These are phyloP conservation scores for Drosophila repletoides DNA, from an alignment of 1,140 invertebrate genomes.

Conservation along the genomic window DNA sequence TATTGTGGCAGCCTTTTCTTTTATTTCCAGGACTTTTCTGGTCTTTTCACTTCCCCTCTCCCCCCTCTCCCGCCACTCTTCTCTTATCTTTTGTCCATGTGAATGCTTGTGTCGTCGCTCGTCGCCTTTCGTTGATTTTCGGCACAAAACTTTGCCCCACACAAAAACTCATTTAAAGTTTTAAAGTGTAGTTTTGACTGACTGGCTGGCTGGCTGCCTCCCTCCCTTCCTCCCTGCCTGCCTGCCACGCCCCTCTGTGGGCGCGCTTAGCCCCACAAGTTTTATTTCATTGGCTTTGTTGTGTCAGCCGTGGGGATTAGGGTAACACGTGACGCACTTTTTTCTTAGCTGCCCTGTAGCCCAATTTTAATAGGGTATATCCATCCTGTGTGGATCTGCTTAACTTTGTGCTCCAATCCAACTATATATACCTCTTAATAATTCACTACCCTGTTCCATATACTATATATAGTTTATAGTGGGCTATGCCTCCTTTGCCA, in stretches of 20 bases:
- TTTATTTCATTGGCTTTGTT: constrained; percentile 56
- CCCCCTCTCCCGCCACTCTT: too few relatives aligned
- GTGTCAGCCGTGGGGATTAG: constrained; percentile 36
- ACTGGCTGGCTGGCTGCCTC: constrained; percentile 1
- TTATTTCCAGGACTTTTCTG: not conserved
- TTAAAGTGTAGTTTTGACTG: constrained; percentile 66
- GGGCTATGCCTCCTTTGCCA: too few relatives aligned
- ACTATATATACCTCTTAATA: too few relatives aligned
- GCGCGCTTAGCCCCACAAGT: constrained; percentile 17
- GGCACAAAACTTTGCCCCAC: constrained; percentile 52
- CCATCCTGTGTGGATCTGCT: too few relatives aligned
- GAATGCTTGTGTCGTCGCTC: not conserved
- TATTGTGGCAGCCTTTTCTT: constrained; percentile 37
- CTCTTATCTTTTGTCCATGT: constrained; percentile 5
- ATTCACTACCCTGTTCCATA: too few relatives aligned
- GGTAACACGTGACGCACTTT: constrained; percentile 59
- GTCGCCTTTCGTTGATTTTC: constrained; percentile 40
- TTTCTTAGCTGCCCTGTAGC: constrained; percentile 14
- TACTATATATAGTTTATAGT: too few relatives aligned
- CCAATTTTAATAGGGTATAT: not conserved
- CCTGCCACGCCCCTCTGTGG: constrained; percentile 24
- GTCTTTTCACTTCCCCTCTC: not conserved
- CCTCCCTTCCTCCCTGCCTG: constrained; percentile 17
- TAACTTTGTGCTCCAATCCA: too few relatives aligned
- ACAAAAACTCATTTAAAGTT: constrained; percentile 78